A percentile compares a stretch with the other conserved stretches of the same genome.
These are phyloP conservation scores for Zosterops lateralis DNA, from an alignment of 2,113 vertebrate species.

Conservation along the genomic window DNA sequence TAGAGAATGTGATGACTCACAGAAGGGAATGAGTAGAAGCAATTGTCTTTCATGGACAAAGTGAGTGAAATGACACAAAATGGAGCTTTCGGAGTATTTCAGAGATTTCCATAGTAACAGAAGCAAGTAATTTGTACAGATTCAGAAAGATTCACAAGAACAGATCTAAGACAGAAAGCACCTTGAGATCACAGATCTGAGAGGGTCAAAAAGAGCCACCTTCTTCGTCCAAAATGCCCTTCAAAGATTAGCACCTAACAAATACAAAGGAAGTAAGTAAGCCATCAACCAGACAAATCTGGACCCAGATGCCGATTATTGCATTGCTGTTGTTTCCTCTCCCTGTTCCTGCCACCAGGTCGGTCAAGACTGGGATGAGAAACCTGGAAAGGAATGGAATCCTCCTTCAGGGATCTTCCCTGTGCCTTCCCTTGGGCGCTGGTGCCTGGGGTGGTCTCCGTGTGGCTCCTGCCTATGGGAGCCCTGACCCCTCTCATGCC, in stretches of 20 bases:
- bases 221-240: not conserved
- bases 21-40: not conserved
- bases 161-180: not conserved
- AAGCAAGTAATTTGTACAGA: not conserved
- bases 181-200: not conserved
- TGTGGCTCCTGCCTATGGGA: not conserved
- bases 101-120: not conserved
- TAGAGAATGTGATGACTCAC: not conserved
- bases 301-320: not conserved
- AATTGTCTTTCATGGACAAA: not conserved
- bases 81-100: not conserved
- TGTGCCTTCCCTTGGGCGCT: not conserved
- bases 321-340: not conserved
- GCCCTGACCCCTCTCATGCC: not conserved
- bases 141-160: not conserved
- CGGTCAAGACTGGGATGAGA: not conserved
- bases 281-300: not conserved
- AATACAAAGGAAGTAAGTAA: not conserved
- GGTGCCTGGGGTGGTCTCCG: not conserved
- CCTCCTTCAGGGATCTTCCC: not conserved
- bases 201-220: not conserved
- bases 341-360: not conserved
- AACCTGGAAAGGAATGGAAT: not conserved
- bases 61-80: not conserved
- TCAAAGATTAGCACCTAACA: not conserved